These are phyloP conservation scores for Drosophila ezoana DNA, from an alignment of 2,888 invertebrate genomes.

Conservation along the genomic window DNA sequence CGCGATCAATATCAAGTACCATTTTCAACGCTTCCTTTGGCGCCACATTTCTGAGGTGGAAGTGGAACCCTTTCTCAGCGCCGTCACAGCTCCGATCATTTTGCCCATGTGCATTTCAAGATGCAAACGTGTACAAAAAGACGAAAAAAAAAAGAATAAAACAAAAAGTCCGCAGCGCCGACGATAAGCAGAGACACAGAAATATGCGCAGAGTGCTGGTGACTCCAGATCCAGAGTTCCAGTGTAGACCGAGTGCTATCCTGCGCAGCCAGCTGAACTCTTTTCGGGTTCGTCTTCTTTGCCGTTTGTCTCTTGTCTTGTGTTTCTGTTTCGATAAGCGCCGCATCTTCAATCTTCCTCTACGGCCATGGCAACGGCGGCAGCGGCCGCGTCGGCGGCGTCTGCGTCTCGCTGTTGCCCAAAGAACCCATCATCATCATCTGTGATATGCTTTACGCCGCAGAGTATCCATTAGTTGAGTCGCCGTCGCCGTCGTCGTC, in stretches of 20 bases:
- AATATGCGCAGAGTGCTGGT: conserved; percentile 63
- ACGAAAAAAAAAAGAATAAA: too few relatives aligned
- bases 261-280: conserved; percentile 67
- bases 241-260: conserved; percentile 44
- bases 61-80: conserved; percentile 54
- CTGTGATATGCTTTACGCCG: conserved; percentile 72
- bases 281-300: conserved; percentile 51
- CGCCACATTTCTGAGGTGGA: conserved; percentile 72
- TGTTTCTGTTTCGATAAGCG: conserved; percentile 78
- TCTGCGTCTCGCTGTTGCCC: conserved; percentile 50
- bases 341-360: conserved; percentile 82
- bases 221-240: conserved; percentile 36
- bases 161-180: conserved; percentile 69
- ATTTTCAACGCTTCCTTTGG: conserved; percentile 75
- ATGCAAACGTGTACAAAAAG: conserved; percentile 62
- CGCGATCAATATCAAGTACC: conserved; percentile 75
- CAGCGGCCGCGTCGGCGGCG: conserved; percentile 48
- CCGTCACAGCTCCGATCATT: conserved; percentile 34
- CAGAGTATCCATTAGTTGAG: conserved; percentile 76
- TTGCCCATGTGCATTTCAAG: conserved; percentile 60
- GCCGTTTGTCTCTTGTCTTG: conserved; percentile 18
- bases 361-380: conserved; percentile 22
- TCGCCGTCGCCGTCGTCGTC: conserved; percentile 37
- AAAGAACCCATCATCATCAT: conserved; percentile 66
- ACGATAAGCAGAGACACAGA: conserved; percentile 72